Base-by-base conservation (phyloP, 2,113 vertebrate species). In the Triplophysa rosa region DNA sequence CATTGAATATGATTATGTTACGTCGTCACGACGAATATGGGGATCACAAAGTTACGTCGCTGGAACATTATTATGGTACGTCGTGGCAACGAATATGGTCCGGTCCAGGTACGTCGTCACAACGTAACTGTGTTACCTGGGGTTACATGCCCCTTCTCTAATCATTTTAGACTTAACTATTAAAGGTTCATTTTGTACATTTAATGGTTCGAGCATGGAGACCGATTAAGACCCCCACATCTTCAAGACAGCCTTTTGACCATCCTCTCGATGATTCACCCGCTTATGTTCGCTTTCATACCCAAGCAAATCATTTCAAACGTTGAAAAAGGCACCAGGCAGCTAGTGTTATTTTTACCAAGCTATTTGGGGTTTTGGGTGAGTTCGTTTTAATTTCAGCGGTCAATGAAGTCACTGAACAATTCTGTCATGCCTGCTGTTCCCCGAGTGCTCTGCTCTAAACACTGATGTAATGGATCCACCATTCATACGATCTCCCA, bases 281-380 rank as follows among this genome's bases (percentile, higher is more conserved):
- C 26, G 3, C 19, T 78, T 71, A 67, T 59, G 75, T 68, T 82
- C 67, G 45, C 16, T 74, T 74, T 74, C 59, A 63, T 74, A 79
- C 4, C 58, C 64, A 26, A 62, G 29, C 40, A 24, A 52, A 40
- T 68, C 63, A 19, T 72, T 67, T 78, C n/a, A 37, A 42, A 49
- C 33, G 12, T 63, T 67, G 54, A 72, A 73, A 52, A 73, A 61
- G 24, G 67, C 75, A 24, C 49, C 26, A 67, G 49, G 54, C 24
- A 29, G 26, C 33, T 23, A 10, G 17, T 69, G 77, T 70, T 83
- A 71, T 80, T 83, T 77, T 77, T 70, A 71, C 72, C 62, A 11
- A 69, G 47, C 40, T 26, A 42, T 83, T 70, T 56, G 47, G 65
- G 69, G 63, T 68, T 79, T 75, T 73, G 33, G 64, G 71, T 63